Conservation (phyloP, 2,888 invertebrate genomes). For the Nemapogon koenigi region DNA sequence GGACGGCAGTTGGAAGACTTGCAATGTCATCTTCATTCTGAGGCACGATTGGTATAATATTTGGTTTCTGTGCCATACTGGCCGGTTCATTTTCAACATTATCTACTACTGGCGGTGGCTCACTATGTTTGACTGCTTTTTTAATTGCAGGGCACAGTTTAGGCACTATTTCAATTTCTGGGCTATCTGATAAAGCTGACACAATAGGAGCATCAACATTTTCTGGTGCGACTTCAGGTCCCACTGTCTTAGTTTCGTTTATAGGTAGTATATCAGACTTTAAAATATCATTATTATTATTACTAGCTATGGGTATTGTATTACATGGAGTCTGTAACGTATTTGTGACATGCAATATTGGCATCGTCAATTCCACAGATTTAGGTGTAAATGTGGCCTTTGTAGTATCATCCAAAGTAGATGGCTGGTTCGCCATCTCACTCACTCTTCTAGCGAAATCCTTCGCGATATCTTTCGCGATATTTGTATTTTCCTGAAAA, state of each 20-base stretch:
- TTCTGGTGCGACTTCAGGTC: slow-evolving; percentile 38
- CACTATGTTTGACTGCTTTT: slow-evolving; percentile 44
- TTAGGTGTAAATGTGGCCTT: slow-evolving; percentile 34
- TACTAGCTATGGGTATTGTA: slow-evolving; percentile 44
- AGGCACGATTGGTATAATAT: slow-evolving; percentile 37
- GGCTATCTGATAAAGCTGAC: slow-evolving; percentile 74
- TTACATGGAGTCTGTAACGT: slow-evolving; percentile 41
- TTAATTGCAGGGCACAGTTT: slow-evolving; percentile 53
- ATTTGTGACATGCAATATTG: no score
- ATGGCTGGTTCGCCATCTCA: slow-evolving; percentile 46
- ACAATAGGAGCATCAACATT: slow-evolving; percentile 68
- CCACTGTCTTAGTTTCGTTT: slow-evolving; percentile 48
- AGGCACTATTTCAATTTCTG: slow-evolving; percentile 69
- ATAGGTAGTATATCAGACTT: slow-evolving; percentile 52
- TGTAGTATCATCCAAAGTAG: slow-evolving; percentile 30
- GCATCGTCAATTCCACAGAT: slow-evolving; percentile 23
- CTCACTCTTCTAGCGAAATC: slow-evolving; percentile 55
- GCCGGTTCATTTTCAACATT: slow-evolving; percentile 37
- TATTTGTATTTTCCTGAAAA: no score
- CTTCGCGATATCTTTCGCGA: slow-evolving; percentile 39
- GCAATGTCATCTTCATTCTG: slow-evolving; percentile 33
- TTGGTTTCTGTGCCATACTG: slow-evolving; percentile 39
- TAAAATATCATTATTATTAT: no score
- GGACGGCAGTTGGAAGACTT: no score
- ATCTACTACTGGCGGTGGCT: slow-evolving; percentile 40